Evolutionary conservation across 2,797 vertebrate genomes (phyloP).

Genomic region (Epinephelus malabaricus): DNA sequence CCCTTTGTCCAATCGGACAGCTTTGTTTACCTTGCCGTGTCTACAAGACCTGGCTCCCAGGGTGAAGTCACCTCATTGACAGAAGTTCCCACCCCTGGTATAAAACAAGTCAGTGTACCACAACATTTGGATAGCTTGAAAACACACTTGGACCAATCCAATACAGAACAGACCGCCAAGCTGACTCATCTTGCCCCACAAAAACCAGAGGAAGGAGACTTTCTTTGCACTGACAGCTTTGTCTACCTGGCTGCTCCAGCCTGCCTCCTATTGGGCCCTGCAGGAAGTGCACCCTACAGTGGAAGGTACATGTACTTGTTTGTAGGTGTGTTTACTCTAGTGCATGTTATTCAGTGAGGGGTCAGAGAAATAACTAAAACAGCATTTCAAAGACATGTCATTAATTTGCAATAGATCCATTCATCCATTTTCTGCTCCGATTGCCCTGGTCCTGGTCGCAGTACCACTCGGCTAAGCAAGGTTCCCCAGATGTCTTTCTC

Average conservation of each 20-base stretch:
- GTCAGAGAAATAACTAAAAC: background rate
- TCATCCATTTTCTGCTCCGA: background rate
- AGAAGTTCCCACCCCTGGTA: constrained; percentile 31
- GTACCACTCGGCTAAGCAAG: background rate
- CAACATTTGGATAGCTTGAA: constrained; percentile 28
- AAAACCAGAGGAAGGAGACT: constrained; percentile 86
- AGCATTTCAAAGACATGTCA: background rate
- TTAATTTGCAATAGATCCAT: background rate
- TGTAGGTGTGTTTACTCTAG: background rate
- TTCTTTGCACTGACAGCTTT: constrained; percentile 88
- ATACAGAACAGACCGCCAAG: constrained; percentile 46
- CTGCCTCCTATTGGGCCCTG: constrained; percentile 83
- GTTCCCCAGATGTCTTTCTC: background rate
- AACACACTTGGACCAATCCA: constrained; percentile 34
- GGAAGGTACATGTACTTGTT: constrained; percentile 68
- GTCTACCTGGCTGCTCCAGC: constrained; percentile 88
- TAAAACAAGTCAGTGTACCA: constrained; percentile 34
- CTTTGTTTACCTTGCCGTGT: constrained; percentile 89
- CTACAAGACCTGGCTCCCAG: constrained; percentile 71
- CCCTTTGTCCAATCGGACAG: constrained; percentile 87
- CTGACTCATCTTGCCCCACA: constrained; percentile 51
- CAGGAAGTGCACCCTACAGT: constrained; percentile 81
- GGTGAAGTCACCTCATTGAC: constrained; percentile 55
- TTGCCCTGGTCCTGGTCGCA: background rate
- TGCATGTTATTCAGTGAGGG: background rate